Evolutionary conservation across 2,888 invertebrate genomes (phyloP), one percentile per base, ranked within the genome.

Genomic region (Helobdella robusta): DNA sequence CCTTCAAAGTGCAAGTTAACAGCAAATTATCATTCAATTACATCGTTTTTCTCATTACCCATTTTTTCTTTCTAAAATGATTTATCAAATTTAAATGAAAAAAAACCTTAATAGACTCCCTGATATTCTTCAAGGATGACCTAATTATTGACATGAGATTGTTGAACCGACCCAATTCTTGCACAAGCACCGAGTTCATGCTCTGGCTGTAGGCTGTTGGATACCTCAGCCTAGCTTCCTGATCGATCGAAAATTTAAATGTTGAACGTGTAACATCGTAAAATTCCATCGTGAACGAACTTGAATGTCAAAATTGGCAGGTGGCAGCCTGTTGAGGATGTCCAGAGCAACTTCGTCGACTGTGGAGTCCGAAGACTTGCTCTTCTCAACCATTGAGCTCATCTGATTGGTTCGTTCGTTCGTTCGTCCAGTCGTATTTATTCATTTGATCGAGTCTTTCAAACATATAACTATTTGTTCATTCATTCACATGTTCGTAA

Each of bases 311-410:
- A 76, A 81, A 68, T 80, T 75, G 8, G 70, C n/a, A 8, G 59
- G 66, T 25, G 78, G 80, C 66, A 77, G 73, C 71, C 77, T 87
- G 5, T 82, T 79, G 11, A 91, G 79, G 68, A 92, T 86, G 74
- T 91, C 91, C 40, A 84, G 83, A 0, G 91, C 86, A 0, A 91
- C 87, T 62, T 85, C 86, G 77, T 85, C 85, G 0, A 91, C 87
- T 52, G 88, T 83, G 72, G 89, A 85, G 73, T 93, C 91, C 0
- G 88, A 85, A 0, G 89, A 86, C 68, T 84, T 84, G 3, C 84
- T 85, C 40, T 77, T 76, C 18, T 72, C 74, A n/a, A 75, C 72
- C 0, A 76, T 72, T 34, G 76, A 75, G 72, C 73, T 75, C 3
- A 77, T 75, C 77, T 79, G 68, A 20, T 52, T 11, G 8, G 23